Conservation (phyloP, 2,113 vertebrate genomes). For the Pogonocichla stellata region DNA sequence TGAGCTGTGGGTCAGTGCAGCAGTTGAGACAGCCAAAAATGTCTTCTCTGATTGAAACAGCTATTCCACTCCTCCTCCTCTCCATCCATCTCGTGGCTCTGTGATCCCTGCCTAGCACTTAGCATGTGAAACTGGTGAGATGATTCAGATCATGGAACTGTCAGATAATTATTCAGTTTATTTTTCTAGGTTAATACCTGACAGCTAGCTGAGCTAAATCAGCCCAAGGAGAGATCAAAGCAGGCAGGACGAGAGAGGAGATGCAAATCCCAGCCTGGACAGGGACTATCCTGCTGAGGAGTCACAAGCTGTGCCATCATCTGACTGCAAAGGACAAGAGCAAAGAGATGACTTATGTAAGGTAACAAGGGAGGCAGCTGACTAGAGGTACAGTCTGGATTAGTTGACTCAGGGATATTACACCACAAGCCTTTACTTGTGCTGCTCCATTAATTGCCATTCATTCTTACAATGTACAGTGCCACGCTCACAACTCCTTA, state of each 20-base stretch:
- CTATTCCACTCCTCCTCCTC: background rate
- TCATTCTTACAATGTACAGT: background rate
- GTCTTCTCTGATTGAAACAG: background rate
- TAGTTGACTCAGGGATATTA: background rate
- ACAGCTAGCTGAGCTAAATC: background rate
- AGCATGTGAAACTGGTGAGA: background rate
- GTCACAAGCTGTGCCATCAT: background rate
- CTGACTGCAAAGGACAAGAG: background rate
- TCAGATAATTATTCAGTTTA: background rate
- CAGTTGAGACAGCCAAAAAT: background rate
- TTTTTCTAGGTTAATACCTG: background rate
- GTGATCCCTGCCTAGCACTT: background rate
- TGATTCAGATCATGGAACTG: background rate
- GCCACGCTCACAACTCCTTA: rapidly evolving
- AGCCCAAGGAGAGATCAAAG: background rate
- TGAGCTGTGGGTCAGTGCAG: background rate
- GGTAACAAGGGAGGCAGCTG: background rate
- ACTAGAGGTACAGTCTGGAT: background rate
- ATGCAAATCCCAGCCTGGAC: background rate
- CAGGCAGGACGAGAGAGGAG: background rate
- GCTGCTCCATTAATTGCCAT: background rate
- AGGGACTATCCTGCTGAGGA: background rate
- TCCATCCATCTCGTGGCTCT: background rate
- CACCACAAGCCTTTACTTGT: background rate
- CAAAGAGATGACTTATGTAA: background rate